A percentile compares a stretch with the other conserved stretches of the same genome.
phyloP scores from a whole-genome alignment of 2,113 vertebrate genomes.

The Struthidea cinerea region DNA sequence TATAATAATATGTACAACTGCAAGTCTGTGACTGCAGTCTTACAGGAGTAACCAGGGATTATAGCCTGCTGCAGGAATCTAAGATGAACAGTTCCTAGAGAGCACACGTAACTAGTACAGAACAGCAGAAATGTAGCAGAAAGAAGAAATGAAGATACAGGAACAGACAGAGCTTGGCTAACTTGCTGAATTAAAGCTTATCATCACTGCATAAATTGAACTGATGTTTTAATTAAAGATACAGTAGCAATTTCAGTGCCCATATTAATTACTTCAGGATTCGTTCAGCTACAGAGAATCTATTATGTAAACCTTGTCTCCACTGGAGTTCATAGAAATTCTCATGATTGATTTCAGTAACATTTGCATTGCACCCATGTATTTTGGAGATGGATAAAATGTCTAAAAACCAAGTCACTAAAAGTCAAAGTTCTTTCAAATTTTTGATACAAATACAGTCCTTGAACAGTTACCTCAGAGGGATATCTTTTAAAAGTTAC shows the following conservation, averaged over 20 bases:
- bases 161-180: background rate
- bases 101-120: background rate
- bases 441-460: background rate
- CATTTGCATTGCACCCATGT: background rate
- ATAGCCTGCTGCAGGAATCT: background rate
- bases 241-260: background rate
- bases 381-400: background rate
- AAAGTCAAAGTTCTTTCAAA: background rate
- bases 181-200: background rate
- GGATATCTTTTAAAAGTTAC: background rate
- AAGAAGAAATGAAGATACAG: background rate
- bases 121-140: background rate
- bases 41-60: background rate
- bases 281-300: background rate
- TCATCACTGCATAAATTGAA: background rate
- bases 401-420: background rate
- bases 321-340: background rate
- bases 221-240: background rate
- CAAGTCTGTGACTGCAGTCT: background rate
- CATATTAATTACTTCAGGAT: background rate
- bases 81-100: background rate
- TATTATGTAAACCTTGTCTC: background rate
- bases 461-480: background rate
- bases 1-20: background rate
- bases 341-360: background rate